Percentiles rank a stretch among this genome's conserved stretches.
These are phyloP conservation scores for Xestia c-nigrum DNA, from an alignment of 2,888 invertebrate genomes.

Conservation along the genomic window DNA sequence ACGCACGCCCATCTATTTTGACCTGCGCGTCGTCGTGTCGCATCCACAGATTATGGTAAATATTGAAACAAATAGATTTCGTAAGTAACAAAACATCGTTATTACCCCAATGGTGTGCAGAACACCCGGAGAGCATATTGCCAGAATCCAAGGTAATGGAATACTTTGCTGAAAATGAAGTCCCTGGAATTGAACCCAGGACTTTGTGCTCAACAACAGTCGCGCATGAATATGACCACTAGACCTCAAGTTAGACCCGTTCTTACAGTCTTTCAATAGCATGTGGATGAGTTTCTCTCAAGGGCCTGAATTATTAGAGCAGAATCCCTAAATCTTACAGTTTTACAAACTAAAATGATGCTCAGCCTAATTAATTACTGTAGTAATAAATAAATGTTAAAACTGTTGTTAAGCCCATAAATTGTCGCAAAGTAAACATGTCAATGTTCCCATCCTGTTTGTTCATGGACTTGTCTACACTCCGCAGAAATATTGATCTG, in stretches of 20 bases:
- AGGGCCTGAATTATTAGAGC: background rate
- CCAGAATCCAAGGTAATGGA: too few relatives aligned
- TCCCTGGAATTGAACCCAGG: background rate
- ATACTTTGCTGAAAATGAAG: background rate
- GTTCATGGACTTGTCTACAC: background rate
- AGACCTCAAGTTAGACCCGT: background rate
- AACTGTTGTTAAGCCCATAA: background rate
- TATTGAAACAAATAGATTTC: too few relatives aligned
- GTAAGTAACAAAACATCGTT: too few relatives aligned
- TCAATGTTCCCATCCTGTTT: conserved; percentile 7
- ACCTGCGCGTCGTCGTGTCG: conserved; percentile 97
- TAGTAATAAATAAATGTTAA: background rate
- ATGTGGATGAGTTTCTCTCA: background rate
- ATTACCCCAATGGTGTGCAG: too few relatives aligned
- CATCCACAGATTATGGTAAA: conserved; percentile 95
- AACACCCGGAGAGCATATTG: too few relatives aligned
- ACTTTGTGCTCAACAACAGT: background rate
- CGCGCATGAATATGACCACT: background rate
- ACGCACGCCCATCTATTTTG: conserved; percentile 98
- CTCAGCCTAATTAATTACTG: background rate
- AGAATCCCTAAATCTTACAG: background rate
- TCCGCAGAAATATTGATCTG: conserved; percentile 3
- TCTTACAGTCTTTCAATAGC: background rate
- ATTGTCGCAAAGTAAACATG: background rate
- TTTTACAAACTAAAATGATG: background rate